A percentile compares a stretch with the other conserved stretches of the same genome.
phyloP scores from a whole-genome alignment of 2,888 invertebrate genomes.

The Dryadula phaetusa region DNA sequence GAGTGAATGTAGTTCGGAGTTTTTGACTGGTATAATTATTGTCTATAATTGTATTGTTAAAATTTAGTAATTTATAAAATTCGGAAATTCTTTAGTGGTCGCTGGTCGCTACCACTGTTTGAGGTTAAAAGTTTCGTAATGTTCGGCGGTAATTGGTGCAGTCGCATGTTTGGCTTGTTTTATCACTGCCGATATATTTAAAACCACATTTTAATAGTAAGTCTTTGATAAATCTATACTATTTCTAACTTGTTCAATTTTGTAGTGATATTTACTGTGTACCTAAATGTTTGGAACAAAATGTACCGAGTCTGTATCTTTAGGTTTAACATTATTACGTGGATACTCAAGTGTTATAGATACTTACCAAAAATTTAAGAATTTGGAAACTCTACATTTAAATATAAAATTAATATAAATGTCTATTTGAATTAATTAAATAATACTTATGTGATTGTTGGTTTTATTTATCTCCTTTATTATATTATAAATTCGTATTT shows the following conservation, averaged over 20 bases:
- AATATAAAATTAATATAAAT: constrained; percentile 76
- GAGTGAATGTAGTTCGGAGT: constrained; percentile 70
- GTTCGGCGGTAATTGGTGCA: constrained; percentile 37
- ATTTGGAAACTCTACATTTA: constrained; percentile 78
- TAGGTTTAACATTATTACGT: constrained; percentile 67
- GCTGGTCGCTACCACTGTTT: constrained; percentile 22
- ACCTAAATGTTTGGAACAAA: constrained; percentile 79
- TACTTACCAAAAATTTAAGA: constrained; percentile 77
- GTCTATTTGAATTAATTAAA: constrained; percentile 84
- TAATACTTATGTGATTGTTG: constrained; percentile 68
- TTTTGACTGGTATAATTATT: constrained; percentile 66
- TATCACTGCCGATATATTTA: constrained; percentile 80
- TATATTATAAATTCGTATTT: neutral
- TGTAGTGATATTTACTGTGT: constrained; percentile 82
- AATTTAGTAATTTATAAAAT: constrained; percentile 61
- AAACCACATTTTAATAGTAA: constrained; percentile 71
- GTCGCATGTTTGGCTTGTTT: constrained; percentile 71
- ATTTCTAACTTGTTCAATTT: constrained; percentile 84
- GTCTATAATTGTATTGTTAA: constrained; percentile 60
- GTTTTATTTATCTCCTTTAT: constrained; percentile 62
- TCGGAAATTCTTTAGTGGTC: constrained; percentile 37
- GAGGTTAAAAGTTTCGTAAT: constrained; percentile 37
- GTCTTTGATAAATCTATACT: constrained; percentile 82
- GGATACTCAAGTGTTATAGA: constrained; percentile 78
- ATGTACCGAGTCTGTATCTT: constrained; percentile 75